A percentile compares a stretch with the other conserved stretches of the same genome.
phyloP scores from a whole-genome alignment of 1,140 invertebrate species.

The Ganaspis sp. region DNA sequence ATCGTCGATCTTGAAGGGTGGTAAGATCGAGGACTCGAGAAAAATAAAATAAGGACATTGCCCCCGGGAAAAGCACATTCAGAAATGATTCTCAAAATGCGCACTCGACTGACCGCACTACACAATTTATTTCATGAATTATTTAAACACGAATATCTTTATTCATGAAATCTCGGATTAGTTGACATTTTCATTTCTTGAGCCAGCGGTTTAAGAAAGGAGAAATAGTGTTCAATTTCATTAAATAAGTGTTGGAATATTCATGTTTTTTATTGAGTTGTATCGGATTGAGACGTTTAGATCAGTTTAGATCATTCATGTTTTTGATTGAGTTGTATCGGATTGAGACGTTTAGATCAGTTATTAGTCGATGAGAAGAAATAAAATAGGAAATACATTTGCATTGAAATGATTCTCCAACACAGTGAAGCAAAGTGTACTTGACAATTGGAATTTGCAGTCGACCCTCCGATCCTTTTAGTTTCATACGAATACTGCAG shows the following conservation, averaged over 20 bases:
- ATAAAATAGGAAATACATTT: background rate
- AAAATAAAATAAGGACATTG: slow-evolving; percentile 30
- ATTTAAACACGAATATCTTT: background rate
- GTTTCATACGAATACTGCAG: background rate
- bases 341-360: too few relatives aligned
- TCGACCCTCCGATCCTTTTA: slow-evolving; percentile 12
- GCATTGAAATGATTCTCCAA: slow-evolving; percentile 5
- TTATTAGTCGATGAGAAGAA: background rate
- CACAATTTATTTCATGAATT: background rate
- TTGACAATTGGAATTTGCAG: slow-evolving; percentile 11
- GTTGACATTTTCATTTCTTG: background rate
- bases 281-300: too few relatives aligned
- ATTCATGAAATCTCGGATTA: background rate
- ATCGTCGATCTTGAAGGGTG: slow-evolving; percentile 1
- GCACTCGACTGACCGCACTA: slow-evolving; percentile 7
- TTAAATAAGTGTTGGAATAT: too few relatives aligned
- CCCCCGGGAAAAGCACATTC: background rate
- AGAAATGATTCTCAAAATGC: slow-evolving; percentile 2
- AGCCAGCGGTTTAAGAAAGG: too few relatives aligned
- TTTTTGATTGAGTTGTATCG: too few relatives aligned
- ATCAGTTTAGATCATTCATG: too few relatives aligned
- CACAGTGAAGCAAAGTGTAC: background rate
- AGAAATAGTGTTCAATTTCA: too few relatives aligned
- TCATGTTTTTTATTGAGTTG: too few relatives aligned
- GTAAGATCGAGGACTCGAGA: background rate